Base-by-base conservation (phyloP, 2,113 vertebrate genomes). In the Copsychus sechellarum region DNA sequence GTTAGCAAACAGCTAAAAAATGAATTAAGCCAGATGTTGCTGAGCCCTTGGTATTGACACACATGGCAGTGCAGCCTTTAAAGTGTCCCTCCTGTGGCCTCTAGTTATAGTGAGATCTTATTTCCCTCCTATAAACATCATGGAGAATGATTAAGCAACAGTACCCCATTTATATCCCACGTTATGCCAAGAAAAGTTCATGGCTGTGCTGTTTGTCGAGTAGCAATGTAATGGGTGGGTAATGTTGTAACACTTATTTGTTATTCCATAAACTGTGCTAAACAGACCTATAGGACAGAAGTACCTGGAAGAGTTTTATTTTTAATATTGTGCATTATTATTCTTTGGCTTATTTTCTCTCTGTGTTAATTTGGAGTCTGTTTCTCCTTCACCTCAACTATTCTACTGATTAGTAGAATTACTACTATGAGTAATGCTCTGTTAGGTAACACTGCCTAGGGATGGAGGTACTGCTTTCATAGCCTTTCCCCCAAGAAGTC, bases 1-100 rank as follows among this genome's bases (percentile, higher is more conserved):
- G 93, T 96, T 96, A 96, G 94, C 94, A 94, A 96, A 94, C 92
- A 94, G 90, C 56, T 93, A 82, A 74, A 88, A 92, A 95, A 76
- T 71, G 90, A 95, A 95, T 95, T 94, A 81, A 93, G 93, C 86
- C 90, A 95, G 92, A 86, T 84, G 82, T 94, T 86, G 79, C 72
- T 61, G 64, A 74, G 80, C 88, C 29, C 60, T 94, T 88, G 76
- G 45, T 95, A 93, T 78, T 90, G 94, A 95, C 86, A 86, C 86
- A 86, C 64, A 29, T 94, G 88, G 92, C 73, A 88, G 48, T 57
- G 48, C 57, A 86, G 91, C 88, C 80, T 93, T 96, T 93, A 94
- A 93, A 91, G 93, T 69, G 80, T 93, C 72, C 83, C 95, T 95
- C 82, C 95, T 66, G 88, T 81, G 92, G 90, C 60, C 90, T 40